Evolutionary conservation across 1,140 invertebrate species (phyloP).

Genomic region (Vanessa atalanta): DNA sequence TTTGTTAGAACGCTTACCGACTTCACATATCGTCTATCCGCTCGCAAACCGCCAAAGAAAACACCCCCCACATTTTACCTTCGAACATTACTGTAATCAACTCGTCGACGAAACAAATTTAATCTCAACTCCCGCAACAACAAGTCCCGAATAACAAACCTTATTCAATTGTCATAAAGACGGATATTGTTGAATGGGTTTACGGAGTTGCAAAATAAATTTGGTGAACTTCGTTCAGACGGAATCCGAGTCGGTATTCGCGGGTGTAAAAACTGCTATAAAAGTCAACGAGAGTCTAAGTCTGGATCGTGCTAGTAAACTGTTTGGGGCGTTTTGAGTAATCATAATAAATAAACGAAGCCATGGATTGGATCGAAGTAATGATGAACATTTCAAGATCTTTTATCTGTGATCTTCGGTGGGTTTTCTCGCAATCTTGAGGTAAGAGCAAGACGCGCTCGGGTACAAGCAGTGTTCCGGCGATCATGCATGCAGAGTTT

Average conservation of each 20-base stretch:
- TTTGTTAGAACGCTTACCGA: conserved; percentile 37
- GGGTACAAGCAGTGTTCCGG: no score
- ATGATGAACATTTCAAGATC: not conserved
- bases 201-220: conserved; percentile 29
- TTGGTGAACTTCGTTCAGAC: conserved; percentile 35
- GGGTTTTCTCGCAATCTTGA: no score
- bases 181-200: conserved; percentile 1
- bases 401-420: no score
- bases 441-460: no score
- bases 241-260: conserved; percentile 44
- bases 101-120: conserved; percentile 38
- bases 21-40: conserved; percentile 37
- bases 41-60: conserved; percentile 32
- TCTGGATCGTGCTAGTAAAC: conserved; percentile 51
- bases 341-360: conserved; percentile 55
- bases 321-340: conserved; percentile 45
- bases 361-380: conserved; percentile 40
- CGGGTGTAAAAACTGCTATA: conserved; percentile 71
- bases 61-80: conserved; percentile 58
- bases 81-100: conserved; percentile 67
- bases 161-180: conserved; percentile 19
- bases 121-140: not conserved
- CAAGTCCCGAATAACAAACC: conserved; percentile 12
- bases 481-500: no score
- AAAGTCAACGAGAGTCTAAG: conserved; percentile 69